Conservation (phyloP, 2,797 vertebrate species). For the Erpetoichthys calabaricus region DNA sequence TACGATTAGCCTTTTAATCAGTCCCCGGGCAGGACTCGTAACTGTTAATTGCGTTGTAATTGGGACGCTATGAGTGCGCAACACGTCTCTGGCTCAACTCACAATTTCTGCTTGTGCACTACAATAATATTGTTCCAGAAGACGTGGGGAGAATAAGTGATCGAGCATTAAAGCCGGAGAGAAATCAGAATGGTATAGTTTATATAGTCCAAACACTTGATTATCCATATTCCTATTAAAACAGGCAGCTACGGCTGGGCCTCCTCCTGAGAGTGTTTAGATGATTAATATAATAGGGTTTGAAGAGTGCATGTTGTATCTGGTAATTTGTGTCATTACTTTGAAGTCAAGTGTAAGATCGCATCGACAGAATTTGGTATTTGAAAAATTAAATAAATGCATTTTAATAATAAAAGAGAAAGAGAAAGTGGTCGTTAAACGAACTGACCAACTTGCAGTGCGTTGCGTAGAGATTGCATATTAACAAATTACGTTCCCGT, state of each 20-base stretch:
- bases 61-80: conserved; percentile 49
- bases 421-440: too few species aligned
- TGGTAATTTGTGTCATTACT: conserved; percentile 88
- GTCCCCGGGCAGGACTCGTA: conserved; percentile 35
- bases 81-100: conserved; percentile 49
- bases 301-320: conserved; percentile 83
- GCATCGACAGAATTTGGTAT: conserved; percentile 53
- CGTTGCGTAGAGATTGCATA: too few species aligned
- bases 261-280: conserved; percentile 69
- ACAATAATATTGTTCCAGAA: conserved; percentile 68
- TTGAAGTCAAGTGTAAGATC: conserved; percentile 75
- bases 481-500: too few species aligned
- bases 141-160: conserved; percentile 72
- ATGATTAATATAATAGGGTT: conserved; percentile 80
- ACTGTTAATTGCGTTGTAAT: conserved; percentile 56
- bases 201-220: conserved; percentile 71
- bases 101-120: conserved; percentile 40
- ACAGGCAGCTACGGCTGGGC: conserved; percentile 47
- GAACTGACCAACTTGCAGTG: too few species aligned
- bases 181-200: conserved; percentile 41
- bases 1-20: conserved; percentile 34
- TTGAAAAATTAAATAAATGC: conserved; percentile 40
- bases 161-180: conserved; percentile 52
- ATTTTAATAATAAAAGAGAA: conserved; percentile 13
- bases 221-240: conserved; percentile 78